Base-by-base conservation (phyloP, 2,113 vertebrate genomes). In the Colius striatus region DNA sequence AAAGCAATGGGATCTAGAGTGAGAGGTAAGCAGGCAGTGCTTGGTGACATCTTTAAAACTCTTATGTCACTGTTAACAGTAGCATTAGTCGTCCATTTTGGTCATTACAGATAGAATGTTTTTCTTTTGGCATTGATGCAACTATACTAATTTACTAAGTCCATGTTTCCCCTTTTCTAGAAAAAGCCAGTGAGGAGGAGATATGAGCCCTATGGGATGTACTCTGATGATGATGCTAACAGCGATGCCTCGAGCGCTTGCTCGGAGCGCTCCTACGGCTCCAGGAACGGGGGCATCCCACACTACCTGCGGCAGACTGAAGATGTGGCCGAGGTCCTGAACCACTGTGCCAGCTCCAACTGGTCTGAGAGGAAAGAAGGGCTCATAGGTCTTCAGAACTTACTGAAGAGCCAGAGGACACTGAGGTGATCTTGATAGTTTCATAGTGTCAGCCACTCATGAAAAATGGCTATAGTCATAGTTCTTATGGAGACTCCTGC, bases 331-430 rank as follows among this genome's bases (percentile, higher is more conserved):
- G 99, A 99, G 97, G 99, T 99, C 86, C 98, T 99, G 48, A 99
- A 99, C 97, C 99, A 99, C 97, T 99, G 99, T 34, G 99, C 99
- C 88, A 99, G 99, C 97, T 99, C 99, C 96, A 99, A 99, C 97
- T 99, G 99, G 99, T 99, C 99, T 8, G 99, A 99, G 95, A 98
- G 99, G 96, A 99, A 99, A 83, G 99, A 99, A 91, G 99, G 99
- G 9, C 98, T 99, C 38, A 98, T 99, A 87, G 99, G 99, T 51
- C 98, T 99, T 89, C 99, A 99, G 96, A 99, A 99, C 87, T 98
- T 99, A 30, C 97, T 99, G 87, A 99, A 99, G 97, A 99, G 99
- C 97, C 99, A 99, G 32, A 98, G 99, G 55, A 99, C 99, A 13
- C 98, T 99, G 84, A 99, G 99, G 99, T 99, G 73, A 98, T 85